Conservation (phyloP, 2,888 invertebrate species). For the Tigriopus californicus region DNA sequence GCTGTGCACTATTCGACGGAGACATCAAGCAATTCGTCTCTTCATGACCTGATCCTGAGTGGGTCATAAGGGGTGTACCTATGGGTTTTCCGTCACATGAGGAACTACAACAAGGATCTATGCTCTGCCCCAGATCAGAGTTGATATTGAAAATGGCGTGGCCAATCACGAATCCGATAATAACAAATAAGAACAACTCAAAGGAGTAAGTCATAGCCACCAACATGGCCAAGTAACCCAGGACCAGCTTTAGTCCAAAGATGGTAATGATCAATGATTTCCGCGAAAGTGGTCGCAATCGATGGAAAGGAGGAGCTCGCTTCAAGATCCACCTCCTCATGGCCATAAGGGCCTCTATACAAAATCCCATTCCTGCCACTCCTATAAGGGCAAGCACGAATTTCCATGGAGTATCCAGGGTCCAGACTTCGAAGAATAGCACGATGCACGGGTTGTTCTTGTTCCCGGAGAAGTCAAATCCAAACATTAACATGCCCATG, state of each 20-base stretch:
- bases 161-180: constrained; percentile 4
- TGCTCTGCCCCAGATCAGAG: not conserved
- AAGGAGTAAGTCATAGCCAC: constrained; percentile 14
- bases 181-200: constrained; percentile 1
- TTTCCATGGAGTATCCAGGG: constrained; percentile 3
- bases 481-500: constrained; percentile 9
- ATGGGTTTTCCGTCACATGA: no score
- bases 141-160: constrained; percentile 9
- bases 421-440: constrained; percentile 8
- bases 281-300: not conserved
- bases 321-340: not conserved
- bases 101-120: constrained; percentile 7
- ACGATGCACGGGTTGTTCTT: not conserved
- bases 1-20: no score
- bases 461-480: constrained; percentile 1
- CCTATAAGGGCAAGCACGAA: constrained; percentile 7
- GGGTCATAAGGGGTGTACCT: no score
- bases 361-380: not conserved
- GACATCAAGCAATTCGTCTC: no score
- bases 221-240: constrained; percentile 11
- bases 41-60: no score
- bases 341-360: not conserved
- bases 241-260: constrained; percentile 7
- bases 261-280: not conserved
- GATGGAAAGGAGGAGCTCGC: not conserved